Conservation (phyloP, 2,113 vertebrate genomes). For the Cyprinodon variegatus region DNA sequence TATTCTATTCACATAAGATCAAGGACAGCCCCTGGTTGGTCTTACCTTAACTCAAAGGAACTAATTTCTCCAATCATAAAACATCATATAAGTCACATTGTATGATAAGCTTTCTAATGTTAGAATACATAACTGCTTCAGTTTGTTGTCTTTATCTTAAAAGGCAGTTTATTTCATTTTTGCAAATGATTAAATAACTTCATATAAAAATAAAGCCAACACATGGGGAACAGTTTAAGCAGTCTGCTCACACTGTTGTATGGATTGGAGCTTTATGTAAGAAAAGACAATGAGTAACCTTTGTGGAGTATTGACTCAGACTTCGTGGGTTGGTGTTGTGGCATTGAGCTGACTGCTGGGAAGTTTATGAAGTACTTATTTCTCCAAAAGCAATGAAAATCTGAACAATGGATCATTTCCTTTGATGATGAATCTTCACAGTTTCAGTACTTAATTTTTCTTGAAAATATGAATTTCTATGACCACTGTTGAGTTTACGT, state of each 20-base stretch:
- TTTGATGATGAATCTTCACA: background rate
- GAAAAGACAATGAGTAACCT: slow-evolving; percentile 33
- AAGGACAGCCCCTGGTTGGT: slow-evolving; percentile 49
- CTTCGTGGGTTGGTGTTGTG: slow-evolving; percentile 13
- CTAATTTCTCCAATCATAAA: background rate
- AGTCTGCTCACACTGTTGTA: slow-evolving; percentile 21
- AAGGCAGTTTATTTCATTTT: background rate
- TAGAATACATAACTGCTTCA: background rate
- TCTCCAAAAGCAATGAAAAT: slow-evolving; percentile 1
- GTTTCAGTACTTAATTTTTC: background rate
- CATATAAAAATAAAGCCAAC: slow-evolving; percentile 38
- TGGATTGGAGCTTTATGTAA: slow-evolving; percentile 37
- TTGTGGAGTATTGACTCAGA: slow-evolving; percentile 41
- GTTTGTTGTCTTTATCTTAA: slow-evolving; percentile 2
- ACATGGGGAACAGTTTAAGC: slow-evolving; percentile 34
- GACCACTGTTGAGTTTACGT: background rate
- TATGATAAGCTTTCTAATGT: slow-evolving; percentile 13
- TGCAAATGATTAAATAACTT: slow-evolving; percentile 28
- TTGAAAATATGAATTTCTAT: background rate
- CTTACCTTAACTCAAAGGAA: slow-evolving; percentile 32
- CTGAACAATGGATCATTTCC: background rate
- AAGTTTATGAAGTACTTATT: slow-evolving; percentile 23
- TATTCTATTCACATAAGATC: slow-evolving; percentile 6
- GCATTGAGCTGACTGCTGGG: slow-evolving; percentile 24
- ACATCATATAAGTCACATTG: background rate